Base-by-base conservation (phyloP, 1,140 invertebrate species). In the Oryzaephilus surinamensis region DNA sequence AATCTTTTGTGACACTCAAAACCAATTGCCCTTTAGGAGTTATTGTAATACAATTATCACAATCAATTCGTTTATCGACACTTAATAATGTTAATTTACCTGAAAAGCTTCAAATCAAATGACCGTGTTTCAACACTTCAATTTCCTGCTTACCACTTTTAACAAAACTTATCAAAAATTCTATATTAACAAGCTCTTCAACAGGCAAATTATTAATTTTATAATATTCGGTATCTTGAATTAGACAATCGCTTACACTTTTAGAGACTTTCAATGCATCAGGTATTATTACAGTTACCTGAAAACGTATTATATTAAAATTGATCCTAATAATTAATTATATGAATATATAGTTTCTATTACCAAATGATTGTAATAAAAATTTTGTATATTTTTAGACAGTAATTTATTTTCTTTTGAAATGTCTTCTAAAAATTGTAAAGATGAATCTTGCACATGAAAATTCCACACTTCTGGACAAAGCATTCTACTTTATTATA, bases 211-310 rank as follows among this genome's bases (percentile, higher is more conserved):
- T 50, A 16, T 54, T 50, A 31, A 74, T 33, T 54, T 63, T 65
- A 55, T 76, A 76, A 55, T 74, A 75, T 46, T 71, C 67, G 42
- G 58, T 67, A 48, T 73, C 69, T 11, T 67, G 54, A 4, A 49
- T 53, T 32, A 71, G 30, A 29, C 50, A 46, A 27, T 63, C 46
- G 15, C 28, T 41, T 39, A 71, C 50, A 44, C 42, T 46, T 35
- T 67, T 51, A 23, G 66, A 63, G 43, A 67, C 41, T 32, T 43
- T 56, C 29, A 52, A 48, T 33, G 60, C 64, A 43, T 70, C 63
- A 37, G 73, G 69, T 52, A 72, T 51, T 20, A 72, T 55, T 36
- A 74, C 43, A 30, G 71, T 72, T 27, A 74, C 56, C 73, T 74
- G 53, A 23, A 54, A 62, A 50, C 24, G 36, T 18, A 41, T 23